Percentiles rank a stretch among this genome's conserved stretches.
phyloP scores from a whole-genome alignment of 1,140 invertebrate species.

The Tenebrio molitor region DNA sequence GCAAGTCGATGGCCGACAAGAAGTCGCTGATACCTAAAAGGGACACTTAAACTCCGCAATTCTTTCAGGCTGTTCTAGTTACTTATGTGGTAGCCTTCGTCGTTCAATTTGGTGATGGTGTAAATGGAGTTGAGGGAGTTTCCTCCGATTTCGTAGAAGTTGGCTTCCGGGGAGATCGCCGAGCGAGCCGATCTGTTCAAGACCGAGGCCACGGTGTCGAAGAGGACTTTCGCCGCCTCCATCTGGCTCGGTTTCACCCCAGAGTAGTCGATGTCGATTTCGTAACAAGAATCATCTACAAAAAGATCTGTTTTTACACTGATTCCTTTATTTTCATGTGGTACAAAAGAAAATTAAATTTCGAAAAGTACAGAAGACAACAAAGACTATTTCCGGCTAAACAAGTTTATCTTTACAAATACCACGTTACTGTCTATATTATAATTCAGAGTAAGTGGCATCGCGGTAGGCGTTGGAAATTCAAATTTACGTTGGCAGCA shows the following conservation, averaged over 20 bases:
- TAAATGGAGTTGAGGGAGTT: constrained; percentile 89
- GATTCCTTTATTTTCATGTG: too few relatives aligned
- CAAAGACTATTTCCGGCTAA: too few relatives aligned
- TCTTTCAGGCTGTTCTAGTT: constrained; percentile 63
- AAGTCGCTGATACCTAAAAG: constrained; percentile 82
- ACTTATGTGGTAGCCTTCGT: constrained; percentile 84
- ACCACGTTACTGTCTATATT: too few relatives aligned
- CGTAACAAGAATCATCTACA: constrained; percentile 53
- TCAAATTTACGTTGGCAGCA: too few relatives aligned
- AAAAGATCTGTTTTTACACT: too few relatives aligned
- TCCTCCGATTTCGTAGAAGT: constrained; percentile 88
- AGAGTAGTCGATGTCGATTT: constrained; percentile 67
- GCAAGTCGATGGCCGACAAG: constrained; percentile 78
- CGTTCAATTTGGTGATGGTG: constrained; percentile 82
- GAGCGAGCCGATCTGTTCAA: constrained; percentile 74
- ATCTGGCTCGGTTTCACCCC: constrained; percentile 73
- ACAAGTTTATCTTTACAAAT: too few relatives aligned
- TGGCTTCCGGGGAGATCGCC: constrained; percentile 73
- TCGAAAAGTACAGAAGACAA: too few relatives aligned
- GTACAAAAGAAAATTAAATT: too few relatives aligned
- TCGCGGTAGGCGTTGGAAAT: too few relatives aligned
- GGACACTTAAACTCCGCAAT: too few relatives aligned
- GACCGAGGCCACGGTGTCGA: constrained; percentile 79
- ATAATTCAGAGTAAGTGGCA: too few relatives aligned
- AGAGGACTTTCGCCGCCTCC: constrained; percentile 76